Evolutionary conservation across 1,140 invertebrate species (phyloP).

Genomic region (Eumeta japonica): DNA sequence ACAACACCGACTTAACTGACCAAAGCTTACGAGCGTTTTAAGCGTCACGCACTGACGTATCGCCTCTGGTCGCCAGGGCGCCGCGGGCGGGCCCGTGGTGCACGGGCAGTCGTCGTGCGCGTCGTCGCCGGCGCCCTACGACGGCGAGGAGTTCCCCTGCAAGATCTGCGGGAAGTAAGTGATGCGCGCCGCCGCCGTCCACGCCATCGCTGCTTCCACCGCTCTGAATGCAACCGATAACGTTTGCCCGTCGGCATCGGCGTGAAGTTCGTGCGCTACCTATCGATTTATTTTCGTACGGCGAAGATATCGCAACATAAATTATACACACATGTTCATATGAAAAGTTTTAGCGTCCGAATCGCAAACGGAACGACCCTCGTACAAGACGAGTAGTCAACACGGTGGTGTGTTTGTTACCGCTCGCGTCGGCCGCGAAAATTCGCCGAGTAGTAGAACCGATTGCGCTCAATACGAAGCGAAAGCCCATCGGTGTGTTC

Average conservation of each 20-base stretch:
- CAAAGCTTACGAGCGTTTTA: not conserved
- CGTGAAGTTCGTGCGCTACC: too few species aligned
- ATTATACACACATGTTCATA: too few species aligned
- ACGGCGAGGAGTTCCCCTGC: constrained; percentile 77
- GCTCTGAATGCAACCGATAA: not conserved
- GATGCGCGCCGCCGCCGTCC: constrained; percentile 12
- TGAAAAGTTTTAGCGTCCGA: too few species aligned
- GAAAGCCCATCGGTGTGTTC: constrained; percentile 9
- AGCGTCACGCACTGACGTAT: not conserved
- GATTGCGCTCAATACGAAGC: not conserved
- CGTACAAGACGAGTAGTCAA: too few species aligned
- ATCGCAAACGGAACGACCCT: too few species aligned
- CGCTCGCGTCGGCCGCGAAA: too few species aligned
- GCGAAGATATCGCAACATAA: too few species aligned
- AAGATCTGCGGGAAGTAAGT: constrained; percentile 98
- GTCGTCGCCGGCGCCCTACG: constrained; percentile 42
- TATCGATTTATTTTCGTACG: too few species aligned
- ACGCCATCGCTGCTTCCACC: not conserved
- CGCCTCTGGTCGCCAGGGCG: constrained; percentile 41
- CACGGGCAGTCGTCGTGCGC: constrained; percentile 20
- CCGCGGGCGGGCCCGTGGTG: constrained; percentile 25
- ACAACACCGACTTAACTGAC: too few species aligned
- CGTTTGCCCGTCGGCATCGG: too few species aligned
- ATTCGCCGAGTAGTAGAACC: too few species aligned
- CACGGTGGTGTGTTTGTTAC: too few species aligned